Conservation (phyloP, 2,113 vertebrate species). For the Beaufortia kweichowensis region DNA sequence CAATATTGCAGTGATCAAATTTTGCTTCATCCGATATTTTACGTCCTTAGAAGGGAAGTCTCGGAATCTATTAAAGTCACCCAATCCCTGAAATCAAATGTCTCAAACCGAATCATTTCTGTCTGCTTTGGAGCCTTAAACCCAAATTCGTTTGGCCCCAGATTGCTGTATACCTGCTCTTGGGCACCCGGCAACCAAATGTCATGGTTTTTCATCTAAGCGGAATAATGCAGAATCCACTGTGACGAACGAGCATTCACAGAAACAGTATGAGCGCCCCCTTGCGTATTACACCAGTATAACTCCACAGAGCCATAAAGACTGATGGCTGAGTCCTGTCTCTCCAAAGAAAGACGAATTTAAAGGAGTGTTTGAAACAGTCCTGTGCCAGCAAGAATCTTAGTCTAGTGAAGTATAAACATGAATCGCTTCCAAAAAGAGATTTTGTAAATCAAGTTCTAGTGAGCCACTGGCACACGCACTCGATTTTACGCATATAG, state of each 20-base stretch:
- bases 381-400: conserved; percentile 54
- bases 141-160: not conserved
- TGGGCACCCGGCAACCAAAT: conserved; percentile 23
- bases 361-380: conserved; percentile 31
- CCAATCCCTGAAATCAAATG: not conserved
- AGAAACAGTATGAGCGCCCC: conserved; percentile 57
- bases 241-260: not conserved
- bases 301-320: conserved; percentile 1
- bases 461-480: conserved; percentile 53
- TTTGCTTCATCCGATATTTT: not conserved
- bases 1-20: not conserved
- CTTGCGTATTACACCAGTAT: conserved; percentile 51
- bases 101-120: not conserved
- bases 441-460: conserved; percentile 63
- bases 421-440: conserved; percentile 55
- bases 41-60: not conserved
- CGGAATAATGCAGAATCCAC: conserved; percentile 6
- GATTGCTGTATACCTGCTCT: conserved; percentile 2
- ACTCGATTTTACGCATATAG: conserved; percentile 54
- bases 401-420: conserved; percentile 58
- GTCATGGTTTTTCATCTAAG: conserved; percentile 26
- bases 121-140: not conserved
- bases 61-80: not conserved
- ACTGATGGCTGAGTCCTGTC: conserved; percentile 30
- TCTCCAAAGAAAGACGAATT: conserved; percentile 30